Evolutionary conservation across 1,140 invertebrate species (phyloP), one percentile per base, ranked within the genome.

Genomic region (Hylaeus volcanicus): DNA sequence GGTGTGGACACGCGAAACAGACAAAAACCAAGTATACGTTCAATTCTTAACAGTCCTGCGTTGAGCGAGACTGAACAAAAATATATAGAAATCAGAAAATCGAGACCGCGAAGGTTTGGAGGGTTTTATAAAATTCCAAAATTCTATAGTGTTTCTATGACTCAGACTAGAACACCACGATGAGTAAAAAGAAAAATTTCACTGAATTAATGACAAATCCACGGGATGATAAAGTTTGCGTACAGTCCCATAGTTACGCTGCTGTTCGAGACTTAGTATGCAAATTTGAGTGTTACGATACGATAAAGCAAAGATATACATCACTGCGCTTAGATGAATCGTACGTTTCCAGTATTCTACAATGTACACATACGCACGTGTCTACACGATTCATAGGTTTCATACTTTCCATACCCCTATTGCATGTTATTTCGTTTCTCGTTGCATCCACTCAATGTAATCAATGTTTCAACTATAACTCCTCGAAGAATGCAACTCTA

Each of bases 401-500:
- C 15, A 58, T 64, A 66, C 26, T 68, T 78, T 58, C 73, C 45
- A 77, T 61, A 79, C 41, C 26, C 53, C 5, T 56, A 84, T 80
- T 48, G 56, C 51, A 68, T 76, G 60, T 73, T n/a, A 69, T 15
- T 82, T 70, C 1, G 2, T 45, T 9, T 63, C 68, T 2, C 45
- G 14, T 41, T 9, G 2, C 12, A 3, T 73, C 14, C 51, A 26
- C 60, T 64, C n/a, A 68, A 45, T 15, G 58, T 41, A 37, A 26
- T 80, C 26, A 12, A 68, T 11, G 1, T 51, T 37, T 68, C 6
- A 78, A 74, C 56, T 95, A 98, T 77, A 99, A 95, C 89, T 99
- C 97, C 93, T 99, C 98, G 92, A 98, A 99, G 93, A 98, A 98
- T 64, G 97, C 97, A n/a, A 99, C 97, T 86, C 98, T 94, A 5